Conservation (phyloP, 2,113 vertebrate genomes). For the Electrona antarctica region DNA sequence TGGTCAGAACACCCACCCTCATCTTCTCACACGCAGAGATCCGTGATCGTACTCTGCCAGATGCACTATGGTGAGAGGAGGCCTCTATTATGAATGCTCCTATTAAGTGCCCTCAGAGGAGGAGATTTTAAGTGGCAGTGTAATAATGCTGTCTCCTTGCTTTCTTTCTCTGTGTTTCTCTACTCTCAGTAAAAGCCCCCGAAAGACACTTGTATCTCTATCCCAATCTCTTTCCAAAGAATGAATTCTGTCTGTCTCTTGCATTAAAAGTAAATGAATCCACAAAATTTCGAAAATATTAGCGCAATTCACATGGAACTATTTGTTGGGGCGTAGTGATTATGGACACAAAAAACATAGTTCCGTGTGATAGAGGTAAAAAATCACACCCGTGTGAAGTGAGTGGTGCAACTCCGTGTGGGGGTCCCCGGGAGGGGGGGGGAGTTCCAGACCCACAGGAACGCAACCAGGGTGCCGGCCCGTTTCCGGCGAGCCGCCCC, state of each 20-base stretch:
- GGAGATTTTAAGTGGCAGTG: constrained; percentile 70
- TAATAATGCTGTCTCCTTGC: constrained; percentile 63
- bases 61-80: constrained; percentile 51
- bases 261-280: too few species aligned
- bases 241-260: constrained; percentile 63
- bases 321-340: too few species aligned
- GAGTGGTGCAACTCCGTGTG: too few species aligned
- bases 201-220: constrained; percentile 65
- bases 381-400: too few species aligned
- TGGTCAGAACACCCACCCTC: constrained; percentile 41
- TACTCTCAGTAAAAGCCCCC: constrained; percentile 59
- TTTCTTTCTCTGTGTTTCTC: constrained; percentile 34
- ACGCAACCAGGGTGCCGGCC: too few species aligned
- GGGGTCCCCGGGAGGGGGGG: too few species aligned
- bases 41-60: constrained; percentile 49
- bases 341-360: too few species aligned
- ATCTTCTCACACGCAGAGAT: constrained; percentile 43
- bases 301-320: too few species aligned
- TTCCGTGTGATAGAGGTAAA: too few species aligned
- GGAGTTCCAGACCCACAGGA: too few species aligned
- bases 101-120: constrained; percentile 73
- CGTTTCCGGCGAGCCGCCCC: too few species aligned
- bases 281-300: too few species aligned
- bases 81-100: constrained; percentile 74
- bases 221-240: constrained; percentile 60